Evolutionary conservation across 2,888 invertebrate species (phyloP).

Genomic region (Polydrusus cervinus): DNA sequence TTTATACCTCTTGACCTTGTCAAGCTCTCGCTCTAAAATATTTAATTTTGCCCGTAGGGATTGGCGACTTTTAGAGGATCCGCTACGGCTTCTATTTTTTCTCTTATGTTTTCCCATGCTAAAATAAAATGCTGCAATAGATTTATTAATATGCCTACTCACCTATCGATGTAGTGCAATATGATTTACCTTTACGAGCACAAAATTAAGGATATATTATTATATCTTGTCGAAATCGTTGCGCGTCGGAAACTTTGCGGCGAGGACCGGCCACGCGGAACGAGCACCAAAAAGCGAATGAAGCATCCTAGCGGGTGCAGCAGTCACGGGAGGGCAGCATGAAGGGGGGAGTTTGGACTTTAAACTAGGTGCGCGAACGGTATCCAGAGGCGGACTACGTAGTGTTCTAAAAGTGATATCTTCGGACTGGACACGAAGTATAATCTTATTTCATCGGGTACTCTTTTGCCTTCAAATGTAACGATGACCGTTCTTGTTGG

Average conservation of each 20-base stretch:
- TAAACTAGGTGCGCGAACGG: conserved; percentile 5
- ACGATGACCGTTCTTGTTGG: no score
- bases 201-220: background rate
- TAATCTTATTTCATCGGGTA: no score
- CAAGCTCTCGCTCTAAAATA: background rate
- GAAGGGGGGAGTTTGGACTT: background rate
- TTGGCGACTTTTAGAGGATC: background rate
- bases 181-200: background rate
- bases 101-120: conserved; percentile 1
- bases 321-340: background rate
- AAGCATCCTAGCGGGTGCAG: background rate
- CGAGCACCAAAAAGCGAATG: conserved; percentile 13
- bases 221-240: background rate
- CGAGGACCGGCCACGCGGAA: background rate
- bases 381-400: conserved; percentile 6
- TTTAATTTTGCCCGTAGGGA: background rate
- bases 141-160: background rate
- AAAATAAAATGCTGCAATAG: conserved; percentile 1
- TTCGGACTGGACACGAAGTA: conserved; percentile 11
- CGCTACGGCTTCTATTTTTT: background rate
- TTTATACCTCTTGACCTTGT: background rate
- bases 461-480: no score
- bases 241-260: background rate
- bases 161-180: background rate
- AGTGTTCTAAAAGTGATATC: conserved; percentile 4